Evolutionary conservation across 2,797 vertebrate genomes (phyloP), one percentile per base, ranked within the genome.

Genomic region (Gallinago solitaria): DNA sequence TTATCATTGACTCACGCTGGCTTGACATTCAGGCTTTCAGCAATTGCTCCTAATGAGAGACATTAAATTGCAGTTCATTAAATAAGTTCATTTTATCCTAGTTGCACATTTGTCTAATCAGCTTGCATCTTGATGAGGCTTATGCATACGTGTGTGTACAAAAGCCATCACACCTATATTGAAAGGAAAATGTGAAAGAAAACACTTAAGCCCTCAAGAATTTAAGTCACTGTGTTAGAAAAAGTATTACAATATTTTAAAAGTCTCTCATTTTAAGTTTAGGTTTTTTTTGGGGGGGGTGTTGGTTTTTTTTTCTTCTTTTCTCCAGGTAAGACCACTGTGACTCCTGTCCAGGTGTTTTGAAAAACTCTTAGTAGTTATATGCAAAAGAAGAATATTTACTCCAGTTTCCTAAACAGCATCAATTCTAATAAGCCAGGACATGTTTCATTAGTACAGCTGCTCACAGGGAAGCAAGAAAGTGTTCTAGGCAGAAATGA

Each of bases 101-200:
- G 10, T 37, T 51, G 11, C n/a, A 41, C 12, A 41, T 76, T 71
- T 77, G 20, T 48, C 65, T 89, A 28, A 41, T 39, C 61, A 63
- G 15, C 11, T 56, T 28, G 28, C 67, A 56, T 50, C 65, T 70
- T 51, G 30, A 79, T 43, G 9, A 71, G 11, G 9, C 27, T 56
- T 39, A 33, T 4, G 9, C 33, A 16, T 33, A 47, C 1, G 0
- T 4, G 12, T 9, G 5, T 27, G 11, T 39, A 60, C 35, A 47
- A 28, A 47, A 74, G 11, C 15, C 50, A 48, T 51, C 43, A 51
- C 28, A 73, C 12, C 14, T 41, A 27, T 5, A n/a, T 5, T 75
- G 20, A 17, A 56, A 77, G 9, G 13, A 51, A 51, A 51, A 51
- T 51, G 50, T 28, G 25, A 51, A 28, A 51, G 50, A 51, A 27